These are phyloP conservation scores for Natator depressus DNA, from an alignment of 2,113 vertebrate genomes.

Conservation along the genomic window DNA sequence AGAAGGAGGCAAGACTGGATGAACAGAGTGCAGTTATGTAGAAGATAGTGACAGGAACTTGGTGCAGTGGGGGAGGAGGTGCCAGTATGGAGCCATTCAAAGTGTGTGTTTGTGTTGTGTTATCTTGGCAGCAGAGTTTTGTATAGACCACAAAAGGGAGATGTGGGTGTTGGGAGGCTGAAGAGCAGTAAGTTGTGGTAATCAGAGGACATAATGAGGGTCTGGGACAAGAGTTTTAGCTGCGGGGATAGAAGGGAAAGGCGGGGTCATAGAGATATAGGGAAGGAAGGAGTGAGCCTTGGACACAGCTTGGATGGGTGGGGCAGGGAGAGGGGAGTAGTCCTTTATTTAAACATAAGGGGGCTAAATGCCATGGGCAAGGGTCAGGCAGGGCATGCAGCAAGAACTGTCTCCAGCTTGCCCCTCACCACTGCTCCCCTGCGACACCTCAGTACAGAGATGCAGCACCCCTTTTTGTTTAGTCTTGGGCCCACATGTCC, in stretches of 20 bases:
- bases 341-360: neutral
- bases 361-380: neutral
- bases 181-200: neutral
- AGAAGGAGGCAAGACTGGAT: too few relatives aligned
- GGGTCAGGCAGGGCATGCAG: neutral
- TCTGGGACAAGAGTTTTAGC: neutral
- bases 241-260: neutral
- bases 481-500: neutral
- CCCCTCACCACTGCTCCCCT: neutral
- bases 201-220: neutral
- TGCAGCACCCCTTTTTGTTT: neutral
- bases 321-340: neutral
- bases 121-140: neutral
- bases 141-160: too few relatives aligned
- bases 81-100: neutral
- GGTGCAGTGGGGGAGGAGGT: neutral
- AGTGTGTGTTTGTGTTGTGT: neutral
- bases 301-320: neutral
- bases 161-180: neutral
- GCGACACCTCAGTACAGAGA: neutral
- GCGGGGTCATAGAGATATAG: neutral
- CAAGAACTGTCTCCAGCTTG: neutral
- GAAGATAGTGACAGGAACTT: neutral
- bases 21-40: too few relatives aligned
- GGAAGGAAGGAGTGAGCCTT: neutral